phyloP scores from a whole-genome alignment of 2,797 vertebrate genomes.

The Dendrocincla fuliginosa region DNA sequence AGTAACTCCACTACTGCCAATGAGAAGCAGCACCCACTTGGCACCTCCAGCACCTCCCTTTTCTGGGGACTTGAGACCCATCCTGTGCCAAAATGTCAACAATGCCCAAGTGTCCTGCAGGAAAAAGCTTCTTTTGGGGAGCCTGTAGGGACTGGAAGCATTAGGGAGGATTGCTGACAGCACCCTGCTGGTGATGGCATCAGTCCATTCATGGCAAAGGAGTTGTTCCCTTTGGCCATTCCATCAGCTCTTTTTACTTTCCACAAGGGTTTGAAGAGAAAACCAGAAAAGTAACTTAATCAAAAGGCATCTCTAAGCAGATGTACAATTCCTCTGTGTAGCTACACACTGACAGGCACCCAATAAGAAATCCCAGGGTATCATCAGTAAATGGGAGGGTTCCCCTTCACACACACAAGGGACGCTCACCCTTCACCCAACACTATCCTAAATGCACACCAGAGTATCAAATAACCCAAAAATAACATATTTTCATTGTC shows the following conservation, averaged over 20 bases:
- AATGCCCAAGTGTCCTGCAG: background rate
- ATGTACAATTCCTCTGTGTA: rapidly evolving
- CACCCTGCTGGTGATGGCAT: background rate
- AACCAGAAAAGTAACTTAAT: background rate
- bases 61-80: background rate
- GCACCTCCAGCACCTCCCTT: background rate
- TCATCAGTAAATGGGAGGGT: background rate
- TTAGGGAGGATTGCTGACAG: background rate
- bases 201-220: background rate
- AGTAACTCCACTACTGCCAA: background rate
- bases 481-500: background rate
- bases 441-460: rapidly evolving
- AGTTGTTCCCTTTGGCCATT: rapidly evolving
- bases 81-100: background rate
- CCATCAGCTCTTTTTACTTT: background rate
- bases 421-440: background rate
- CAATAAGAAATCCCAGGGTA: background rate
- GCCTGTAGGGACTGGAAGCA: background rate
- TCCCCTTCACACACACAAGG: background rate
- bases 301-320: background rate
- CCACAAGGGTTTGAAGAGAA: background rate
- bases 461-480: background rate
- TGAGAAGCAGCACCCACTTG: background rate
- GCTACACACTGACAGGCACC: background rate
- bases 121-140: background rate